Evolutionary conservation across 2,797 vertebrate genomes (phyloP).

Genomic region (Acipenser ruthenus): DNA sequence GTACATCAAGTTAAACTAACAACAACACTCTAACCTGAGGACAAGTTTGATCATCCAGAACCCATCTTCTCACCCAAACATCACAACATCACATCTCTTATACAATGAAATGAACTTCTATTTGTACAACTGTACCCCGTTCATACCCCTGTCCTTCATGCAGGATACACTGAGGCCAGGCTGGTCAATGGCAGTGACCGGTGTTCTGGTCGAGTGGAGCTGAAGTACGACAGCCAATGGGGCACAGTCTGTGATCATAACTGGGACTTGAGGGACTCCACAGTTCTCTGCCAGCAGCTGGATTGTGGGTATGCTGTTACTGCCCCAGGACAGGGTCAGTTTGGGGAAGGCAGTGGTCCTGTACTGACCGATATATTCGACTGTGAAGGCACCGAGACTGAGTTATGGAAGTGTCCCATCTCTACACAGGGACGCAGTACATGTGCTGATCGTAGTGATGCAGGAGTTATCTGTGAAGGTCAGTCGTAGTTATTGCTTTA

Average conservation of each 20-base stretch:
- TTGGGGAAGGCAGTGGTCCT: conserved; percentile 2
- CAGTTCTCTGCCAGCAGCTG: no score
- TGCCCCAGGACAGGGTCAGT: not conserved
- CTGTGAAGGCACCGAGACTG: not conserved
- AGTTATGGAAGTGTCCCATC: not conserved
- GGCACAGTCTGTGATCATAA: not conserved
- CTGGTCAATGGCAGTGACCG: not conserved
- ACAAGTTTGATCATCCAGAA: no score
- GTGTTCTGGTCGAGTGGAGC: conserved; percentile 2
- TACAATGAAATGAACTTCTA: no score
- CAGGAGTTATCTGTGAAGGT: conserved; percentile 5
- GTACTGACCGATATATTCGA: not conserved
- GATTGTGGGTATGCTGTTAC: no score
- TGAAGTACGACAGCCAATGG: not conserved
- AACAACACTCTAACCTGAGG: no score
- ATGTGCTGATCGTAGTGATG: not conserved
- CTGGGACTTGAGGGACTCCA: not conserved
- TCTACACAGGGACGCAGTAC: no score
- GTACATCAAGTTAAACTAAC: no score
- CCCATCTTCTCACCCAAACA: no score
- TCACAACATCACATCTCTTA: no score
- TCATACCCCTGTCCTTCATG: no score
- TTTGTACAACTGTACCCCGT: no score
- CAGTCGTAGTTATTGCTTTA: not conserved
- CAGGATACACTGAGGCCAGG: no score